phyloP scores from a whole-genome alignment of 2,888 invertebrate genomes.

The Lomographa bimaculata region DNA sequence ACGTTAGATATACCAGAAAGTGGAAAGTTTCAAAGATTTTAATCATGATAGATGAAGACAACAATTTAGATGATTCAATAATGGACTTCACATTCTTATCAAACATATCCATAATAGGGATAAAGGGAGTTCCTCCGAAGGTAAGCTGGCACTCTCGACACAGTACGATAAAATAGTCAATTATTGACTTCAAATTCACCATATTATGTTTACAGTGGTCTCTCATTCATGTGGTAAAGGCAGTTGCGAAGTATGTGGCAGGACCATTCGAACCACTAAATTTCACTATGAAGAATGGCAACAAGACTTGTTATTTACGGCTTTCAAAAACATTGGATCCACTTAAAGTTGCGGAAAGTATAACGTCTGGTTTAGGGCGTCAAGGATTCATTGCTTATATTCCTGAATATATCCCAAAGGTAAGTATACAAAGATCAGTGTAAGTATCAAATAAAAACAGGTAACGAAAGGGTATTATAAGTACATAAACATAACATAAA shows the following conservation, averaged over 20 bases:
- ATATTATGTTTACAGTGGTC: conserved; percentile 40
- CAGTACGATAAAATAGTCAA: no score
- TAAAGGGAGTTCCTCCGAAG: not conserved
- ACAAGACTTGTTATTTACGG: conserved; percentile 46
- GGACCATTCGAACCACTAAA: conserved; percentile 52
- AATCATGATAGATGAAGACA: no score
- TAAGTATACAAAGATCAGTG: no score
- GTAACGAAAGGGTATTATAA: no score
- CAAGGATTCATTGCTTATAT: conserved; percentile 40
- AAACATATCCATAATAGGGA: not conserved
- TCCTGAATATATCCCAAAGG: conserved; percentile 50
- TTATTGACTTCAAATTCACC: no score
- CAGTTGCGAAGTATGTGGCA: conserved; percentile 36
- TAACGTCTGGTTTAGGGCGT: conserved; percentile 24
- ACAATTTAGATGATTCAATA: no score
- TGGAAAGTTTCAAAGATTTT: no score
- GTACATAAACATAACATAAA: no score
- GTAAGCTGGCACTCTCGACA: no score
- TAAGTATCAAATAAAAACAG: no score
- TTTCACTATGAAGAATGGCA: conserved; percentile 24
- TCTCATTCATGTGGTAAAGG: conserved; percentile 31
- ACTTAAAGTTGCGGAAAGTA: conserved; percentile 36
- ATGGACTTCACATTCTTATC: no score
- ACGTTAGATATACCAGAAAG: no score
- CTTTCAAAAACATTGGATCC: conserved; percentile 52